Conservation (phyloP, 2,797 vertebrate species). For the Paedocypris micromegethes region DNA sequence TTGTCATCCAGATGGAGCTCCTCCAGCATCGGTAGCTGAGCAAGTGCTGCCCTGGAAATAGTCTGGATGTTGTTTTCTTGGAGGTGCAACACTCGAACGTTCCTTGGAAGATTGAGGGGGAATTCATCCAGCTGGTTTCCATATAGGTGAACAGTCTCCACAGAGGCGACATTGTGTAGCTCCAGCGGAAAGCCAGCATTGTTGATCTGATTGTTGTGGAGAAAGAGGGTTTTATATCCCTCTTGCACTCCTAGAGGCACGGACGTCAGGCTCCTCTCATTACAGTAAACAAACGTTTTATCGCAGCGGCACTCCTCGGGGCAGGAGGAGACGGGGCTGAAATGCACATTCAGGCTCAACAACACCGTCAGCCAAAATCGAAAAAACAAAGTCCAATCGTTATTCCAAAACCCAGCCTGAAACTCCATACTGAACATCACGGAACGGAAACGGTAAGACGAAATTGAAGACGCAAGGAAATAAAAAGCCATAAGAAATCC, state of each 20-base stretch:
- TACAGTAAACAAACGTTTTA: conserved; percentile 93
- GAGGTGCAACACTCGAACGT: conserved; percentile 85
- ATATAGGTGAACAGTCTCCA: conserved; percentile 91
- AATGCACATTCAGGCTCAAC: conserved; percentile 84
- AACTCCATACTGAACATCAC: conserved; percentile 83
- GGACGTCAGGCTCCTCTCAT: conserved; percentile 95
- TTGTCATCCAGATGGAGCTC: conserved; percentile 96
- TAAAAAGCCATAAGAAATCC: conserved; percentile 56
- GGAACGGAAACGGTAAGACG: conserved; percentile 44
- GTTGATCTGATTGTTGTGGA: conserved; percentile 99
- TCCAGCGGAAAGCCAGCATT: conserved; percentile 95
- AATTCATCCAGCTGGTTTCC: conserved; percentile 98
- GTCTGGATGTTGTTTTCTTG: conserved; percentile 99
- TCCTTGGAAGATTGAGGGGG: conserved; percentile 93
- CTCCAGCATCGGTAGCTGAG: conserved; percentile 85
- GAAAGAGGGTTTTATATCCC: conserved; percentile 90
- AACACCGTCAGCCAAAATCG: conserved; percentile 85
- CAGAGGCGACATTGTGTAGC: conserved; percentile 85
- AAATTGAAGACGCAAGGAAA: conserved; percentile 23
- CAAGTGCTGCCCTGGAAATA: conserved; percentile 87
- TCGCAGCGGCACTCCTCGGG: conserved; percentile 93
- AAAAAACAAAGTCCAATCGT: conserved; percentile 77
- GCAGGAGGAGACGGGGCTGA: conserved; percentile 76
- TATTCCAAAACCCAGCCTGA: conserved; percentile 79
- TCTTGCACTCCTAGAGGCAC: conserved; percentile 96